Conservation (phyloP, 2,888 invertebrate species). For the Priocnemis perturbator region DNA sequence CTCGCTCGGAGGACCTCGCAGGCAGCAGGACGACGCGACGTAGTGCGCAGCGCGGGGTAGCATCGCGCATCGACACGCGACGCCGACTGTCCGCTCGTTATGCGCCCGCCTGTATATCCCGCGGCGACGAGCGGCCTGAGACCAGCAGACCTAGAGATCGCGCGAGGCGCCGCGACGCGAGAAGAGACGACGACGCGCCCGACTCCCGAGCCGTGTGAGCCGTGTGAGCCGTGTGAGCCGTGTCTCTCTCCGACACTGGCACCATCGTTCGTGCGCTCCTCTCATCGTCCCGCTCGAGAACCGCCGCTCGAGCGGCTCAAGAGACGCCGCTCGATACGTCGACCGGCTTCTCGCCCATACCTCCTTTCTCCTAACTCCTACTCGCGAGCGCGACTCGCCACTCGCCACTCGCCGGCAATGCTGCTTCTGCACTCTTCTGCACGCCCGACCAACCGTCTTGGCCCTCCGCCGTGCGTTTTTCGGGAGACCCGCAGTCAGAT, state of each 20-base stretch:
- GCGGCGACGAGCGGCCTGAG: neutral
- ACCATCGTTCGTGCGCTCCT: neutral
- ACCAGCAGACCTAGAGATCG: neutral
- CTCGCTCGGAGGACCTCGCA: neutral
- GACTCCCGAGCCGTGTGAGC: neutral
- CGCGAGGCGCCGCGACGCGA: conserved; percentile 5
- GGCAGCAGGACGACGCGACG: conserved; percentile 1
- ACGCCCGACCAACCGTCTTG: too few relatives aligned
- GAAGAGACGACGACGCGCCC: neutral
- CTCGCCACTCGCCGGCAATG: too few relatives aligned
- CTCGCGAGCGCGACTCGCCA: too few relatives aligned
- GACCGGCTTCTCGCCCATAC: conserved; percentile 48
- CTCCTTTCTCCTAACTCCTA: conserved; percentile 55
- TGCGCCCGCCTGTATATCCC: neutral
- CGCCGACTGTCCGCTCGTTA: neutral
- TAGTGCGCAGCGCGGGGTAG: neutral
- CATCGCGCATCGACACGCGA: neutral
- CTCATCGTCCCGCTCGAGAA: neutral
- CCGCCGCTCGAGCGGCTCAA: conserved; percentile 53
- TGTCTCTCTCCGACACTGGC: neutral
- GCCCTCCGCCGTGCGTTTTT: too few relatives aligned
- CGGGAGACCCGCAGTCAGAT: too few relatives aligned
- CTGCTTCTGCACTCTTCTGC: too few relatives aligned
- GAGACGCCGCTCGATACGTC: conserved; percentile 56
- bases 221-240: neutral